Evolutionary conservation across 37 sponge, comb jelly and placozoan species (phyloP), one percentile per base, ranked within the genome.

Genomic region (Mnemiopsis leidyi): DNA sequence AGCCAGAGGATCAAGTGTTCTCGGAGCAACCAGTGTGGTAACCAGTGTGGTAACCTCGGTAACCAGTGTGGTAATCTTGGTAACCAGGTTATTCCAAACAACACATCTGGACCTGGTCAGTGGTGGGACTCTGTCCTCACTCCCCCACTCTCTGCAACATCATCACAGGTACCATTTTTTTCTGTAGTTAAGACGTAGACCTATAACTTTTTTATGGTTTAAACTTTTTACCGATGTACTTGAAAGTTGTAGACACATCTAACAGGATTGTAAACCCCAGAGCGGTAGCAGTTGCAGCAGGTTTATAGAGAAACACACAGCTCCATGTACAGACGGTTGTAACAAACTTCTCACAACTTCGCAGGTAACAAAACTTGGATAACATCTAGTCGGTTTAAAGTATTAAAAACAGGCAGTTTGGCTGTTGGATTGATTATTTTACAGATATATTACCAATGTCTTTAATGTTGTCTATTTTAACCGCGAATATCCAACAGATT

Each of bases 91-190:
- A 13, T 5, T 18, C 61, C 61, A 18, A 48, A 18, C 13, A 48
- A 48, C 61, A 5, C 5, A 13, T 13, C 61, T 18, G 9, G 9
- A 18, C 61, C 61, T n/a, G 73, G 73, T 5, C 28, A 25, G 29
- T 69, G 24, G 73, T 69, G 73, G 73, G 73, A 69, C 29, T 69
- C 37, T 34, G 82, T 79, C 5, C 82, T 79, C 9, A 79, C 82
- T 34, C 82, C 82, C 2, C 82, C 82, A 23, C 36, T 79, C 2
- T 79, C 82, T 5, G 82, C 82, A 32, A 33, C 35, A 13, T 79
- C 82, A 32, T 79, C 82, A 79, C 82, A 79, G 82, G 82, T 79
- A 5, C 30, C n/a, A n/a, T n/a, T n/a, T n/a, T n/a, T n/a, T n/a
- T n/a, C n/a, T n/a, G n/a, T n/a, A n/a, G n/a, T n/a, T n/a, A n/a